Conservation (phyloP, 2,113 vertebrate species). For the Leuciscus idus region DNA sequence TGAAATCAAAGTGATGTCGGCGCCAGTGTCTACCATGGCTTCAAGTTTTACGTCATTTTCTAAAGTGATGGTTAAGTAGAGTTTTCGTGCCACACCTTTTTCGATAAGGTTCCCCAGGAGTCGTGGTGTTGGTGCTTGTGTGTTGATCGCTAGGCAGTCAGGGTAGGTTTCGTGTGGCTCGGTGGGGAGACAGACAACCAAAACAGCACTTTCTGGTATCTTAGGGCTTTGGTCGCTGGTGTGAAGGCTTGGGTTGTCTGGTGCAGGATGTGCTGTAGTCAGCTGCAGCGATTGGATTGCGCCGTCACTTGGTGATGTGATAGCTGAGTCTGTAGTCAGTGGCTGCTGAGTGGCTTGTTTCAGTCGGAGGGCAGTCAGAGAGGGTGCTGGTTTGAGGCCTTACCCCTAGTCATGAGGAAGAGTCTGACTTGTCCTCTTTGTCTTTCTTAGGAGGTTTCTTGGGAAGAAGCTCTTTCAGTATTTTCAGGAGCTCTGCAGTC, state of each 20-base stretch:
- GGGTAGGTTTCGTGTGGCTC: background rate
- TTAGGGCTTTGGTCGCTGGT: background rate
- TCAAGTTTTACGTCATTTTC: background rate
- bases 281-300: background rate
- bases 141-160: background rate
- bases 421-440: too few species aligned
- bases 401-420: too few species aligned
- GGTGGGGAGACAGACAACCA: background rate
- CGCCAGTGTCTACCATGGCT: background rate
- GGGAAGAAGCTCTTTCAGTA: too few species aligned
- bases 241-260: background rate
- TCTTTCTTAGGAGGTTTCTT: too few species aligned
- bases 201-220: background rate
- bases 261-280: background rate
- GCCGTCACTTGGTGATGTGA: too few species aligned
- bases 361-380: too few species aligned
- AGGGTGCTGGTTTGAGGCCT: too few species aligned
- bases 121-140: background rate
- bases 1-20: background rate
- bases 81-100: background rate
- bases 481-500: too few species aligned
- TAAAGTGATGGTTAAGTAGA: background rate
- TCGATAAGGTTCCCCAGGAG: background rate
- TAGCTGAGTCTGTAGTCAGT: too few species aligned
- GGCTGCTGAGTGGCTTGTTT: too few species aligned